phyloP scores from a whole-genome alignment of 2,113 vertebrate genomes.

The Syrrhaptes paradoxus region DNA sequence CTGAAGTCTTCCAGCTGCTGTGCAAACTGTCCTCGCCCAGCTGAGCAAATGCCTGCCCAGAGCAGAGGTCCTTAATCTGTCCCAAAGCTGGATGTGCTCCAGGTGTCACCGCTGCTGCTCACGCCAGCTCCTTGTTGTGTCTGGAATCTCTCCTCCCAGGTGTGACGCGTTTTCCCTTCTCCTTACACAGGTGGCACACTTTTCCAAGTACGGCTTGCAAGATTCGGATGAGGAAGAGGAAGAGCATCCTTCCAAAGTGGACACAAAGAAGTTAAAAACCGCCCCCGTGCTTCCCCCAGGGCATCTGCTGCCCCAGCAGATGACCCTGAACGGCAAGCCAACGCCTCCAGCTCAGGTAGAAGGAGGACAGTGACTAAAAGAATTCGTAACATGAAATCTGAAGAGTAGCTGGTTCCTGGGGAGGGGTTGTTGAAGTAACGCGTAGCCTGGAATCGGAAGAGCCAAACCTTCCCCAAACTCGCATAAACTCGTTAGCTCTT shows the following conservation, averaged over 20 bases:
- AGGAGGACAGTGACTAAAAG: constrained; percentile 53
- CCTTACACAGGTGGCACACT: constrained; percentile 86
- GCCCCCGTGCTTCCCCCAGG: constrained; percentile 64
- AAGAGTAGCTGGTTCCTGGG: constrained; percentile 10
- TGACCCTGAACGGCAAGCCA: constrained; percentile 76
- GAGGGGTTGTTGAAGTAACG: constrained; percentile 29
- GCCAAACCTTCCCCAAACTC: background rate
- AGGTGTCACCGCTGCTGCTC: too few relatives aligned
- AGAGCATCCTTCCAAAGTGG: constrained; percentile 76
- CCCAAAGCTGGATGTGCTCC: background rate
- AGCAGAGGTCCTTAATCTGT: background rate
- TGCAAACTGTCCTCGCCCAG: background rate
- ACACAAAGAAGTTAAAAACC: constrained; percentile 92
- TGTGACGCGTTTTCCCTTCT: background rate
- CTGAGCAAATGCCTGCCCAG: accelerated
- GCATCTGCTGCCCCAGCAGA: constrained; percentile 78
- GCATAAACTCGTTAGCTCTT: background rate
- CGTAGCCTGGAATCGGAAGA: constrained; percentile 24
- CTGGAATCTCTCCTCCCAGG: too few relatives aligned
- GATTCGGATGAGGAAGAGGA: constrained; percentile 95
- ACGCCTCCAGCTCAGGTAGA: constrained; percentile 86
- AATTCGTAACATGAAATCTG: background rate
- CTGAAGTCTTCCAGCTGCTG: accelerated
- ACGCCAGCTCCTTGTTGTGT: accelerated
- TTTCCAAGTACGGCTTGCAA: constrained; percentile 95